Conservation (phyloP, 2,888 invertebrate genomes). For the Drosophila algonquin region DNA sequence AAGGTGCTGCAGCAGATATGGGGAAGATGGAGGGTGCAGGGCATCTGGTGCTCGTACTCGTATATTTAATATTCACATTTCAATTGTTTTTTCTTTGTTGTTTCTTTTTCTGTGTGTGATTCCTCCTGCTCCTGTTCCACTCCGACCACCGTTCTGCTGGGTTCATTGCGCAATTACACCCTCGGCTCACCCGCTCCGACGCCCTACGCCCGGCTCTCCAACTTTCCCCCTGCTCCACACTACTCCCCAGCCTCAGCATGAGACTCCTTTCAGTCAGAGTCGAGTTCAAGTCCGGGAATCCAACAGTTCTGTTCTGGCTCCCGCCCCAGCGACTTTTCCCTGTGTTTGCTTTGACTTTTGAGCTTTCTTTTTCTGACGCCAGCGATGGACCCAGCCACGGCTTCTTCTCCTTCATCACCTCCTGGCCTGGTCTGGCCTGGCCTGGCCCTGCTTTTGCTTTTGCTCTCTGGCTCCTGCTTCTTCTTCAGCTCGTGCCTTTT, state of each 20-base stretch:
- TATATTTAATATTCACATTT: slow-evolving; percentile 77
- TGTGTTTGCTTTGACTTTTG: slow-evolving; percentile 68
- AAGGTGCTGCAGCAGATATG: slow-evolving; percentile 25
- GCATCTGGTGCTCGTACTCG: slow-evolving; percentile 50
- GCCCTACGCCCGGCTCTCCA: not conserved
- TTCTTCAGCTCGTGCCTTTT: slow-evolving; percentile 41
- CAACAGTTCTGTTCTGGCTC: not conserved
- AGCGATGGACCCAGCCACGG: slow-evolving; percentile 24
- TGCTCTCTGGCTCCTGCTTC: slow-evolving; percentile 9
- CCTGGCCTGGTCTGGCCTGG: no score
- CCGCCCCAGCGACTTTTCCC: slow-evolving; percentile 30
- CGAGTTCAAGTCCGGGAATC: not conserved
- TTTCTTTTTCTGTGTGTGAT: slow-evolving; percentile 13
- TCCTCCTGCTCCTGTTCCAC: no score
- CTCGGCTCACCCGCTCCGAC: not conserved
- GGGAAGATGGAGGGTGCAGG: slow-evolving; percentile 23
- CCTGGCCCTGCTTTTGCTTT: not conserved
- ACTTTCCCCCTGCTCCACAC: slow-evolving; percentile 1
- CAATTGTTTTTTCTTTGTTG: slow-evolving; percentile 62
- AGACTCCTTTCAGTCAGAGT: not conserved
- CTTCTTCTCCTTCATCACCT: not conserved
- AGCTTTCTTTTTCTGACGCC: slow-evolving; percentile 52
- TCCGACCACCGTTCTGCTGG: slow-evolving; percentile 7
- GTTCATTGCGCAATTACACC: slow-evolving; percentile 17
- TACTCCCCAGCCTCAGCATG: slow-evolving; percentile 14